These are phyloP conservation scores for Chaitophorus viminalis DNA, from an alignment of 2,888 invertebrate genomes.

Conservation along the genomic window DNA sequence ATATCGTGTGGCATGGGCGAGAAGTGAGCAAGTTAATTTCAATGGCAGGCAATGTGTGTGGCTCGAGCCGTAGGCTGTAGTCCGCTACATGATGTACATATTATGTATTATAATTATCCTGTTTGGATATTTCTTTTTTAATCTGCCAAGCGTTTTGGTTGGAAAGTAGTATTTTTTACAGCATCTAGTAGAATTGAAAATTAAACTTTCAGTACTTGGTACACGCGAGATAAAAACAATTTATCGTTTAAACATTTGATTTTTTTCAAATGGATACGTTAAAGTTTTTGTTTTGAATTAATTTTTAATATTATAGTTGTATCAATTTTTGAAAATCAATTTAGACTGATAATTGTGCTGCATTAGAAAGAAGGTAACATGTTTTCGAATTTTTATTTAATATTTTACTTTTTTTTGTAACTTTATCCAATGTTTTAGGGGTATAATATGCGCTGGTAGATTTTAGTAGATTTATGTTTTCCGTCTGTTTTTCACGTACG, in stretches of 20 bases:
- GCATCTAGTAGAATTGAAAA: too few relatives aligned
- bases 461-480: background rate
- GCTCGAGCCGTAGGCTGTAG: too few relatives aligned
- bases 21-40: too few relatives aligned
- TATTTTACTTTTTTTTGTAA: background rate
- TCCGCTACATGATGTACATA: too few relatives aligned
- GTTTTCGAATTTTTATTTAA: background rate
- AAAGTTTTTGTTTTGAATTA: background rate
- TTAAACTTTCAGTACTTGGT: too few relatives aligned
- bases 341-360: background rate
- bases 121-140: too few relatives aligned
- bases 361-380: background rate
- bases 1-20: too few relatives aligned
- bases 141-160: too few relatives aligned
- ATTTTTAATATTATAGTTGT: background rate
- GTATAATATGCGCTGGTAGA: background rate
- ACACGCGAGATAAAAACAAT: too few relatives aligned
- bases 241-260: background rate
- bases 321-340: background rate
- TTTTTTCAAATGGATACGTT: background rate
- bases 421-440: background rate
- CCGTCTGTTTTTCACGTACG: background rate
- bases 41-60: too few relatives aligned
- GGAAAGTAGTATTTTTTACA: too few relatives aligned
- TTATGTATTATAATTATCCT: too few relatives aligned